Percentiles rank a stretch among this genome's conserved stretches.
Conservation (phyloP, 2,113 vertebrate species). For the Condylura cristata region DNA sequence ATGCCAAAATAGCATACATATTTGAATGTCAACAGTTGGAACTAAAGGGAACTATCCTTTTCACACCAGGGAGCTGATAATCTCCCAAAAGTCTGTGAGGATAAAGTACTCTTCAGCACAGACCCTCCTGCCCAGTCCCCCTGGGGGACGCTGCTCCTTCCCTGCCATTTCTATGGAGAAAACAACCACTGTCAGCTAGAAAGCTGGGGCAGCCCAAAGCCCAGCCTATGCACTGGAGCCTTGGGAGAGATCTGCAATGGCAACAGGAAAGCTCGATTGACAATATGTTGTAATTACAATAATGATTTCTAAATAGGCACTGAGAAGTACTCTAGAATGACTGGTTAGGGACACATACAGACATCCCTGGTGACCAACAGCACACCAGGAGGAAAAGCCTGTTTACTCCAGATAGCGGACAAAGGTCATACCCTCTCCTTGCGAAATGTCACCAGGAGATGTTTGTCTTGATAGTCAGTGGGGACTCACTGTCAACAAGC, state of each 20-base stretch:
- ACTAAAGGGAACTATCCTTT: neutral
- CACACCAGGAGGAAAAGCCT: neutral
- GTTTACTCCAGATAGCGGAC: neutral
- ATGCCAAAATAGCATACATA: neutral
- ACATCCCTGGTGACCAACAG: neutral
- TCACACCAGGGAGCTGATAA: neutral
- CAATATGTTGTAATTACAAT: conserved; percentile 56
- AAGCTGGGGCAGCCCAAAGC: neutral
- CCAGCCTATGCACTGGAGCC: neutral
- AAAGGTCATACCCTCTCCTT: neutral
- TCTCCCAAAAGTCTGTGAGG: neutral
- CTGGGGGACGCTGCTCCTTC: neutral
- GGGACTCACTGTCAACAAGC: conserved; percentile 18
- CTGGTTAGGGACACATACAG: conserved; percentile 27
- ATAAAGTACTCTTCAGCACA: neutral
- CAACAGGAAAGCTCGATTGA: neutral
- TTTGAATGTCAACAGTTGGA: neutral
- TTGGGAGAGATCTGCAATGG: neutral
- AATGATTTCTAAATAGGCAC: conserved; percentile 69
- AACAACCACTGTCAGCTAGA: neutral
- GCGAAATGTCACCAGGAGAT: conserved; percentile 10
- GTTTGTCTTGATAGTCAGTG: neutral
- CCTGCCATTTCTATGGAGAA: neutral
- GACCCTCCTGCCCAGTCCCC: neutral
- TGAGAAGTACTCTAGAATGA: conserved; percentile 27